Percentiles rank a stretch among this genome's conserved stretches.
phyloP scores from a whole-genome alignment of 2,113 vertebrate genomes.

The Rhinoderma darwinii region DNA sequence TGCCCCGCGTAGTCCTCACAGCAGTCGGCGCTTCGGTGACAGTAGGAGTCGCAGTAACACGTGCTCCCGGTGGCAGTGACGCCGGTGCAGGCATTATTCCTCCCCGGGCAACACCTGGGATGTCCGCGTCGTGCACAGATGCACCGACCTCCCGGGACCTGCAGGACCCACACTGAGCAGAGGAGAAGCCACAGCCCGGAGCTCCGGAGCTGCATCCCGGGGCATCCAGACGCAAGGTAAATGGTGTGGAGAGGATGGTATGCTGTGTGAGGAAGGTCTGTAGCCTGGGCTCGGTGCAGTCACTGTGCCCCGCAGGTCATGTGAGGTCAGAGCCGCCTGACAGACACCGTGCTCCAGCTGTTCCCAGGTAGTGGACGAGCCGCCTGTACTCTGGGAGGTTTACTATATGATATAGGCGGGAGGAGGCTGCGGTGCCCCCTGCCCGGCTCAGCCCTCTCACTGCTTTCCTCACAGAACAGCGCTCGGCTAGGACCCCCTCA shows the following conservation, averaged over 20 bases:
- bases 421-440: neutral
- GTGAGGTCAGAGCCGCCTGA: constrained; percentile 19
- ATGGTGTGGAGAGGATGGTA: neutral
- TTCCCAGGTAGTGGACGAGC: neutral
- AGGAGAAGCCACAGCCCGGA: constrained; percentile 57
- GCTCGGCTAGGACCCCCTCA: neutral
- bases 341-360: neutral
- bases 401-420: neutral
- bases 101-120: constrained; percentile 80
- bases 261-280: neutral
- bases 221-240: neutral
- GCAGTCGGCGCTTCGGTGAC: constrained; percentile 82
- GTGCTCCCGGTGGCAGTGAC: constrained; percentile 63
- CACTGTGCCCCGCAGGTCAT: neutral
- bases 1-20: constrained; percentile 78
- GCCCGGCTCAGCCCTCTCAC: neutral
- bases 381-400: neutral
- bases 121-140: constrained; percentile 74
- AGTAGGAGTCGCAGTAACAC: constrained; percentile 87
- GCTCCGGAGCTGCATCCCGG: neutral
- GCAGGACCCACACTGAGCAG: constrained; percentile 62
- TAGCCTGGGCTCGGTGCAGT: neutral
- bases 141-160: constrained; percentile 59
- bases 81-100: constrained; percentile 81
- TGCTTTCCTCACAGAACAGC: neutral